phyloP scores from a whole-genome alignment of 1,140 invertebrate species.

The Rhyacophila brunnea region DNA sequence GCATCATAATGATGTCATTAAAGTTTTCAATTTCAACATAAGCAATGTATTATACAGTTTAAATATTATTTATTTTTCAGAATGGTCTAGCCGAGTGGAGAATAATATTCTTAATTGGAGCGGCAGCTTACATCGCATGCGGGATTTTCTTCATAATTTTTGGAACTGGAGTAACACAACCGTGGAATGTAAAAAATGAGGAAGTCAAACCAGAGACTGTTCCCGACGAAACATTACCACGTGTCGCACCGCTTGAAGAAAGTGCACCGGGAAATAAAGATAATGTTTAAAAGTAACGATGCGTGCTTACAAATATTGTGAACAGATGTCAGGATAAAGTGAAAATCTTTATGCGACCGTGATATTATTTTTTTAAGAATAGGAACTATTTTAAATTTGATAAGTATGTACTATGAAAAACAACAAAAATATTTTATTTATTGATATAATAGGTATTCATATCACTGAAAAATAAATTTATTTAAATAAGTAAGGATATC shows the following conservation, averaged over 20 bases:
- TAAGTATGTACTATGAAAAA: too few relatives aligned
- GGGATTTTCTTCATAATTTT: conserved; percentile 68
- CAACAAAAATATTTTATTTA: too few relatives aligned
- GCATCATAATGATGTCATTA: background rate
- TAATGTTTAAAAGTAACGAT: too few relatives aligned
- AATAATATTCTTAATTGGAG: conserved; percentile 72
- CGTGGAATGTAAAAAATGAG: conserved; percentile 57
- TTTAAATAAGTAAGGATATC: too few relatives aligned
- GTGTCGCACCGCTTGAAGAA: too few relatives aligned
- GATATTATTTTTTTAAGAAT: conserved; percentile 5
- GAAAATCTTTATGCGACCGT: background rate
- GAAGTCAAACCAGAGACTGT: background rate
- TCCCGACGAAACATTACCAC: too few relatives aligned
- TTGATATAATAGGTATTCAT: conserved; percentile 37
- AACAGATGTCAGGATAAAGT: too few relatives aligned
- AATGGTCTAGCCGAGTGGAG: conserved; percentile 76
- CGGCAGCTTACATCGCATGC: conserved; percentile 66
- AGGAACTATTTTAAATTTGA: too few relatives aligned
- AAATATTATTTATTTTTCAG: conserved; percentile 55
- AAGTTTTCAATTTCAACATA: conserved; percentile 3
- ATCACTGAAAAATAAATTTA: too few relatives aligned
- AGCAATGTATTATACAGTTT: too few relatives aligned
- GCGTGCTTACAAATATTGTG: too few relatives aligned
- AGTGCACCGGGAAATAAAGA: too few relatives aligned
- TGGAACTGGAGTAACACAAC: conserved; percentile 63